Percentiles rank a stretch among this genome's conserved stretches.
Evolutionary conservation across 2,797 vertebrate species (phyloP).

Genomic region (Alouatta caraya): DNA sequence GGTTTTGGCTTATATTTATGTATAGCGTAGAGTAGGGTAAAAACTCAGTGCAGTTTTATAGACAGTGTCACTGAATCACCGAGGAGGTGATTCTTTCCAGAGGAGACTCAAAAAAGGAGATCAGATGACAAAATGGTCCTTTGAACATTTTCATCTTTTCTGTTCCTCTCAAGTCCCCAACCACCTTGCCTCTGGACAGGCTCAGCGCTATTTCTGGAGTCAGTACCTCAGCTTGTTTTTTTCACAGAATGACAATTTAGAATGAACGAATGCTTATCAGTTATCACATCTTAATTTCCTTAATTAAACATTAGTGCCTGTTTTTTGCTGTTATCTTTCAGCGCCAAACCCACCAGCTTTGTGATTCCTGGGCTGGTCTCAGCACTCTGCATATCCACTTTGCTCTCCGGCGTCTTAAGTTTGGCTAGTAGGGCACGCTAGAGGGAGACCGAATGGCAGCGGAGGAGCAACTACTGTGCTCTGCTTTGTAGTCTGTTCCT

Average conservation of each 20-base stretch:
- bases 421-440: neutral
- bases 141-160: conserved; percentile 75
- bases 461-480: neutral
- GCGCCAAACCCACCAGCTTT: neutral
- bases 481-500: neutral
- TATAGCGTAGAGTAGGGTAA: neutral
- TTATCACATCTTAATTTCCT: conserved; percentile 56
- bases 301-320: conserved; percentile 59
- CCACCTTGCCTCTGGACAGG: neutral
- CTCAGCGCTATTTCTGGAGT: conserved; percentile 58
- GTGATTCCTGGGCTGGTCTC: neutral
- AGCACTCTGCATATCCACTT: neutral
- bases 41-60: conserved; percentile 66
- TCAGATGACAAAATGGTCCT: conserved; percentile 73
- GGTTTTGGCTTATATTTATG: conserved; percentile 46
- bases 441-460: no score
- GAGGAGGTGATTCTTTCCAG: conserved; percentile 67
- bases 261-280: conserved; percentile 46
- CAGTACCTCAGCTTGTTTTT: conserved; percentile 1
- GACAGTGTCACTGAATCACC: conserved; percentile 68
- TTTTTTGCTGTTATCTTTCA: neutral
- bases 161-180: conserved; percentile 51
- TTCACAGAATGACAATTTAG: conserved; percentile 53
- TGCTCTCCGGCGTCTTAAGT: neutral
- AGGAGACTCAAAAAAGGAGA: conserved; percentile 70